Base-by-base conservation (phyloP, 2,797 vertebrate genomes). In the Margarornis squamiger region DNA sequence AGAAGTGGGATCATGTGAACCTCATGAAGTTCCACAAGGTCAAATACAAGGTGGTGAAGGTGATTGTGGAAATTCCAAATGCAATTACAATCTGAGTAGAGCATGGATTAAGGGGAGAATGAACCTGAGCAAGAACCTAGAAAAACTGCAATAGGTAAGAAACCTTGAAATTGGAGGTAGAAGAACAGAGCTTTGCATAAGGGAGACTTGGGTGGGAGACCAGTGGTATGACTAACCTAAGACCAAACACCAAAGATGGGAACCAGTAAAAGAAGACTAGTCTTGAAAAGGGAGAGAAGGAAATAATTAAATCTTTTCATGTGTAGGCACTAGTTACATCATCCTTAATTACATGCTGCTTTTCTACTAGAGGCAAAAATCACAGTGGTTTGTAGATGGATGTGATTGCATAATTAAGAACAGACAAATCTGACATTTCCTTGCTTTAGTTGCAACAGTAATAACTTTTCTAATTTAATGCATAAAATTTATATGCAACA, bases 291-390 rank as follows among this genome's bases (percentile, higher is more conserved):
- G 6, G 8, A 85, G 26, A 84, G 55, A 46, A 63, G 16, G 18
- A 92, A 38, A 75, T 91, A 93, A 95, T 90, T 52, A 88, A 85
- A 85, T 91, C 55, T 85, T 93, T 92, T 85, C 27, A 75, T 79
- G 23, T 76, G 12, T 73, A 76, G 67, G 54, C 62, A 81, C 39
- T 63, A 87, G 34, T 84, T 94, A 55, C 71, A 88, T 75, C 43
- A 88, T 89, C 55, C 55, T 93, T 92, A 95, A 89, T 92, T 91
- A 66, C 59, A 85, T 58, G 58, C 38, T 38, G 29, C 32, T 86
- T 88, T 88, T 76, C 71, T 74, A 80, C 57, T 90, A 48, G 66
- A 74, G 58, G 66, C 8, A 6, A 90, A 84, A 87, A 49, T 21
- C 4, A 0, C 77, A 72, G 62, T 59, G 62, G 46, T 91, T 93